Base-by-base conservation (phyloP, 2,797 vertebrate genomes). In the Galagoides demidoff region DNA sequence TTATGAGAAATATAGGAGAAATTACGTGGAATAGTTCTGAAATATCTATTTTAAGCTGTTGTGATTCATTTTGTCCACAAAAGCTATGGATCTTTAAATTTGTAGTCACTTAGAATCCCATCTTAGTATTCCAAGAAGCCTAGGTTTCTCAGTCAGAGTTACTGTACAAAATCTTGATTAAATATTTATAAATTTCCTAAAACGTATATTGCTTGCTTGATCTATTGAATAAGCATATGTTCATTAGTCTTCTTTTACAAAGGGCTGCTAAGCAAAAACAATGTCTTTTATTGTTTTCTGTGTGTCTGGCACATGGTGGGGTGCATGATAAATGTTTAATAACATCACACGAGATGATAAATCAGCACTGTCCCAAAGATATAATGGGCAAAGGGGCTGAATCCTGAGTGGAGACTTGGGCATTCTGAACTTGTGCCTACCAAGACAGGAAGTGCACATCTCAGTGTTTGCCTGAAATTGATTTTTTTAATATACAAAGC, bases 161-260 rank as follows among this genome's bases (percentile, higher is more conserved):
- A 93, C 89, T 90, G 43, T 96, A 94, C 63, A 76, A 79, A 83
- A 95, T 96, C 93, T 96, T 93, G n/a, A 96, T 97, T 96, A 97
- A 97, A 95, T 97, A 97, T 94, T 97, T 96, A 97, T 96, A 84
- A 71, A 88, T 97, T 96, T 96, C 77, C 85, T 97, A 93, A 92
- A 93, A 95, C 95, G 85, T 88, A 93, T 95, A 91, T 95, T 90
- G 92, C 85, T 95, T 85, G n/a, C 81, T 82, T 97, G 85, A 97
- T 93, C 87, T 96, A 90, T 85, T 83, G 94, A 94, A 94, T 93
- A 90, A 82, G 45, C 95, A 87, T 49, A 81, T 83, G 52, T 95
- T 96, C 94, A 96, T 97, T 96, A 89, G 86, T 96, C 90, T 86
- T 95, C 85, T 78, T 88, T 97, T 90, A 92, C 90, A 73, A 90